Base-by-base conservation (phyloP, 1,140 invertebrate species). In the Scylla paramamosain region DNA sequence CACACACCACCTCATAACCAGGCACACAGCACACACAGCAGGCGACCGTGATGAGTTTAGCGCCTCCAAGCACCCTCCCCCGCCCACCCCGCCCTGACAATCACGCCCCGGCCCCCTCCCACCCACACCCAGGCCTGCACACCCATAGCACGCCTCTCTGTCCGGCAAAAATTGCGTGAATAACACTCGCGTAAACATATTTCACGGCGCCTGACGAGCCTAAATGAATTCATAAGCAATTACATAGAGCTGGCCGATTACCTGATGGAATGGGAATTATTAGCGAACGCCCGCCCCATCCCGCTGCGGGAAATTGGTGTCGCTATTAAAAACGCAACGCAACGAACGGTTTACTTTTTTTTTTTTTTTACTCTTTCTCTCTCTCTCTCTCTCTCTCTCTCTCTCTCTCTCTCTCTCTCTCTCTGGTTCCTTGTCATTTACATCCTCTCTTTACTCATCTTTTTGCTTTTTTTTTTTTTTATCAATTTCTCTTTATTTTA, bases 21-120 rank as follows among this genome's bases (percentile, higher is more conserved):
- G 46, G 45, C 86, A 88, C 32, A 88, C 86, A 46, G 16, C 52
- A 88, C 31, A 88, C 86, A 88, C 31, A 88, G n/a, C 45, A 46
- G n/a, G 45, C 86, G 45, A 28, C 31, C 31, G 45, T 45, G 31
- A 46, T 46, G 45, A 7, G 67, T 77, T 7, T 20, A 77, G 67
- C 67, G 6, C 67, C 67, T n/a, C 67, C 67, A 77, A 25, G 4
- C 67, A 77, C 67, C 67, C 67, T 20, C 20, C 25, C 6, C 2
- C 67, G 6, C 67, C 67, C 67, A 25, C 67, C 67, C 59, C 6
- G n/a, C 67, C n/a, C 20, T 20, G 20, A 77, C 52, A 59, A 59
- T 59, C 52, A 59, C 16, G 52, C 10, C 10, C 52, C 10, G 52
- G 10, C 10, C 52, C 52, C 52, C 52, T 59, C 67, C 67, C 25